phyloP scores from a whole-genome alignment of 2,888 invertebrate genomes.

The Aphodius sticticus region DNA sequence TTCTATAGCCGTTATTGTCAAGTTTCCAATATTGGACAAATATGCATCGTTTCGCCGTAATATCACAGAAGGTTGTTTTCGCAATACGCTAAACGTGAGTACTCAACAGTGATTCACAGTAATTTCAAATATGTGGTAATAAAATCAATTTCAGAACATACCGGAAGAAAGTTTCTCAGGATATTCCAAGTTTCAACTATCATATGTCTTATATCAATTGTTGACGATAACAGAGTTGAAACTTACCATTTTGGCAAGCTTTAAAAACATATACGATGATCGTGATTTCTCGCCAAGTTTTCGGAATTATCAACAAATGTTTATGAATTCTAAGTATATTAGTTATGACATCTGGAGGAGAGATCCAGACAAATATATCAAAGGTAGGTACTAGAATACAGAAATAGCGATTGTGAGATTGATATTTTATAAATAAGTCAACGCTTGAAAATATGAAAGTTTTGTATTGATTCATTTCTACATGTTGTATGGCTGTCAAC shows the following conservation, averaged over 20 bases:
- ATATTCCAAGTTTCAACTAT: neutral
- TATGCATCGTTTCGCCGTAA: neutral
- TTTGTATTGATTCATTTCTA: no score
- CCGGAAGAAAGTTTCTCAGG: neutral
- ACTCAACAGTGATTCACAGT: neutral
- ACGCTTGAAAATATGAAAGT: no score
- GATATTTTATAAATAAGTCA: no score
- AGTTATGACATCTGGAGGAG: neutral
- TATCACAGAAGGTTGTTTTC: neutral
- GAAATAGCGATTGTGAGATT: no score
- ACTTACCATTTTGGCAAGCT: neutral
- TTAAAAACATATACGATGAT: neutral
- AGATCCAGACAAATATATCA: neutral
- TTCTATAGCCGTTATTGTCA: neutral
- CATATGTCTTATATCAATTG: neutral
- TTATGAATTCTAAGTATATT: neutral
- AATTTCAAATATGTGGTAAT: neutral
- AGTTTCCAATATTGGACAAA: neutral
- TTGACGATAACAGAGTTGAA: neutral
- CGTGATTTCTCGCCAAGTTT: neutral
- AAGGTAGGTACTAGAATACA: neutral
- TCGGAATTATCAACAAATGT: no score
- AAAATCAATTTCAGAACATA: neutral
- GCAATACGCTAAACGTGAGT: neutral
- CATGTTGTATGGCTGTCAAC: no score